Evolutionary conservation across 64 coral and sea anemone species (phyloP).

Genomic region (Catalaphyllia jardinei): DNA sequence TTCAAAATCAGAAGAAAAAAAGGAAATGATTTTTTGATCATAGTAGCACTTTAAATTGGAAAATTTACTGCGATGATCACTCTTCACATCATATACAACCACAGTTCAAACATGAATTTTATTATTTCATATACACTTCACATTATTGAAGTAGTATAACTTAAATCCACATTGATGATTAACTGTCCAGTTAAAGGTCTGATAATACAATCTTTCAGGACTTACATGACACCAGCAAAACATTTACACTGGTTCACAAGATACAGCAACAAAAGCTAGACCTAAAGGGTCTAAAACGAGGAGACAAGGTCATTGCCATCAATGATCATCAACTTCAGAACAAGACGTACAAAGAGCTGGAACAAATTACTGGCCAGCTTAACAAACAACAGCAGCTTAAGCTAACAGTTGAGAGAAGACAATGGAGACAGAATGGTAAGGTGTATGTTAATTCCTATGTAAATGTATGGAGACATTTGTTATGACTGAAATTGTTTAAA

Average conservation of each 20-base stretch:
- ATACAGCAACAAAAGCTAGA: not conserved
- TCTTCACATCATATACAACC: too few relatives aligned
- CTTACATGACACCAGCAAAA: not conserved
- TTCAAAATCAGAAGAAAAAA: too few relatives aligned
- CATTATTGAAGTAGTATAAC: too few relatives aligned
- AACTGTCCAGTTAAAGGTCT: not conserved
- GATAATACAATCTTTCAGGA: not conserved
- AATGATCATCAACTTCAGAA: not conserved
- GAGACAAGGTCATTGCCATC: not conserved
- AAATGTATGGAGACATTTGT: too few relatives aligned
- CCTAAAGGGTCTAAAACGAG: not conserved
- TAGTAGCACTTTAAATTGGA: too few relatives aligned
- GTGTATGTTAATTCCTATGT: not conserved
- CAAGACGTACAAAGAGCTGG: not conserved
- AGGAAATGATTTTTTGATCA: too few relatives aligned
- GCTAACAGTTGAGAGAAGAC: not conserved
- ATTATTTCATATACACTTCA: too few relatives aligned
- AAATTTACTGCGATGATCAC: too few relatives aligned
- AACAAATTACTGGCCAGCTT: not conserved
- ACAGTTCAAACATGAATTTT: too few relatives aligned
- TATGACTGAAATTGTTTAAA: too few relatives aligned
- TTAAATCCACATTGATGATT: too few relatives aligned
- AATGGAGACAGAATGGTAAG: constrained; percentile 1
- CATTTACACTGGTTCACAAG: not conserved
- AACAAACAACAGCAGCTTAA: not conserved